Conservation (phyloP, 1,140 invertebrate species). For the Bombus sylvicola region DNA sequence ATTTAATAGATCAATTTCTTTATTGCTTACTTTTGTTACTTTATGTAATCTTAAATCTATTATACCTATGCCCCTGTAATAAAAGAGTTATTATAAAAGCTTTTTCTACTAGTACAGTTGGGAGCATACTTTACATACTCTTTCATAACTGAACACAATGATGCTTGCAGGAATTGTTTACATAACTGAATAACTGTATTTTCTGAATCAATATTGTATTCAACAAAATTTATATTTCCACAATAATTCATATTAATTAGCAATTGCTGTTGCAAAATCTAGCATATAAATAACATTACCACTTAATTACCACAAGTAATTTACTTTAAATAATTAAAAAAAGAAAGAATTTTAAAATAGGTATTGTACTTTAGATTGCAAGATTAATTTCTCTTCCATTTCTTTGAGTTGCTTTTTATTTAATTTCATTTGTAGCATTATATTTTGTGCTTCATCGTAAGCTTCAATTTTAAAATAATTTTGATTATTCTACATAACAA, state of each 20-base stretch:
- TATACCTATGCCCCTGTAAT: conserved; percentile 39
- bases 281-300: neutral
- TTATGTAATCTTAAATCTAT: conserved; percentile 39
- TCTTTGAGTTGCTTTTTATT: conserved; percentile 3
- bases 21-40: conserved; percentile 50
- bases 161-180: conserved; percentile 47
- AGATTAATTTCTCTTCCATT: conserved; percentile 16
- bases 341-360: neutral
- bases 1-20: conserved; percentile 30
- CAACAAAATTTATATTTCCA: conserved; percentile 51
- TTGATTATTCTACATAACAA: neutral
- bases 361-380: conserved; percentile 39
- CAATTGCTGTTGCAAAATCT: conserved; percentile 54
- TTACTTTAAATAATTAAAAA: neutral
- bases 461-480: neutral
- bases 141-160: conserved; percentile 47
- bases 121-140: conserved; percentile 29
- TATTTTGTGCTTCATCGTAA: neutral
- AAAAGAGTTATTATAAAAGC: neutral
- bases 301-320: neutral
- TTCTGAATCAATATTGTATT: conserved; percentile 31
- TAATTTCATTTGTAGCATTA: conserved; percentile 12
- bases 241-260: conserved; percentile 38
- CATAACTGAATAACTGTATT: conserved; percentile 43
- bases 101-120: neutral